Percentiles rank a stretch among this genome's conserved stretches.
Evolutionary conservation across 23 tunicate species (phyloP).

Genomic region (Ciona savignyi): DNA sequence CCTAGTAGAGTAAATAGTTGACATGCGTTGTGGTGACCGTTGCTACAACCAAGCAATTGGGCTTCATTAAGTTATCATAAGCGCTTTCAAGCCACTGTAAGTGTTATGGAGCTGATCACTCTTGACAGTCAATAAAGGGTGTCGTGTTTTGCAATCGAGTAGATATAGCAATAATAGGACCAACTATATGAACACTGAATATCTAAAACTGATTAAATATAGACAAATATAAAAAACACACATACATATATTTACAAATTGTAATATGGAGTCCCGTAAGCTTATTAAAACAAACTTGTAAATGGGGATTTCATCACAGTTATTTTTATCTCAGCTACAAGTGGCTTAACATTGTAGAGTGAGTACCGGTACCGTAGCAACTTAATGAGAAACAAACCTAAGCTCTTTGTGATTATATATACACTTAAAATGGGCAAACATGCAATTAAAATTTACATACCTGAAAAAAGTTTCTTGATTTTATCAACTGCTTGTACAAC

Average conservation of each 20-base stretch:
- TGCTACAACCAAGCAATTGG: not conserved
- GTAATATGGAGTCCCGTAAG: no score
- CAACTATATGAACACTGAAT: no score
- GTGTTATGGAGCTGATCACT: not conserved
- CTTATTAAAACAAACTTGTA: not conserved
- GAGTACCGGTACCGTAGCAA: not conserved
- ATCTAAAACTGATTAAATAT: no score
- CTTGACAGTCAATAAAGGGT: not conserved
- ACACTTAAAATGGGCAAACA: not conserved
- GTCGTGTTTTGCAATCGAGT: no score
- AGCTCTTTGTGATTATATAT: not conserved
- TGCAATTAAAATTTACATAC: not conserved
- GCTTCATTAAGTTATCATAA: not conserved
- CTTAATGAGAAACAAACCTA: not conserved
- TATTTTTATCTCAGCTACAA: not conserved
- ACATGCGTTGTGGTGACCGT: not conserved
- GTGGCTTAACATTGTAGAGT: no score
- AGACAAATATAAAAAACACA: no score
- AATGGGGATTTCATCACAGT: not conserved
- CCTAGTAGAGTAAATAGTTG: no score
- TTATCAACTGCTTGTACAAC: not conserved
- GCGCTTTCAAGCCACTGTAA: not conserved
- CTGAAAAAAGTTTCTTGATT: not conserved
- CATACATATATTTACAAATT: no score
- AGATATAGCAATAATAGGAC: no score